Conservation (phyloP, 1,140 invertebrate genomes). For the Agrypnia vestita region DNA sequence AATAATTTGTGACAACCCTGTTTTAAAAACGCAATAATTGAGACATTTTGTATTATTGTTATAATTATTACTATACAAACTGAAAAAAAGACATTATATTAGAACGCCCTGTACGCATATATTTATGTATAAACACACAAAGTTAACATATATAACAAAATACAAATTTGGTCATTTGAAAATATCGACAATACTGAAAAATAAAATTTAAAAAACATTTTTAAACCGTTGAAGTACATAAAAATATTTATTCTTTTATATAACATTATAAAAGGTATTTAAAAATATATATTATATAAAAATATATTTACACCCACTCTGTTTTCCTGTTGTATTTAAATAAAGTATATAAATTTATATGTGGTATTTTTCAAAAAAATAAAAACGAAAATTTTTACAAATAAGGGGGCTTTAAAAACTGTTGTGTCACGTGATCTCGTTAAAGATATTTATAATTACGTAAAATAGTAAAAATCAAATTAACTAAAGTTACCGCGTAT, state of each 20-base stretch:
- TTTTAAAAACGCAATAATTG: background rate
- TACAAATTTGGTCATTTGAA: conserved; percentile 6
- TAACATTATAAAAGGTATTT: conserved; percentile 5
- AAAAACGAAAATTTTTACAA: conserved; percentile 20
- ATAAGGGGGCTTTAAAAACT: conserved; percentile 36
- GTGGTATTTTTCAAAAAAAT: conserved; percentile 2
- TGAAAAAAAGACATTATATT: background rate
- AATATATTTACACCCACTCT: conserved; percentile 33
- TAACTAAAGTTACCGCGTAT: conserved; percentile 27
- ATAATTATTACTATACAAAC: background rate
- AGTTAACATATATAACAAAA: no score
- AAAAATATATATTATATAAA: conserved; percentile 21
- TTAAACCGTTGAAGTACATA: conserved; percentile 9
- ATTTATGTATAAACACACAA: no score
- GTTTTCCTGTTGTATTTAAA: conserved; percentile 10
- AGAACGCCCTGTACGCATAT: no score
- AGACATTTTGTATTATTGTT: background rate
- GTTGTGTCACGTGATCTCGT: conserved; percentile 29
- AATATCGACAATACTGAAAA: background rate
- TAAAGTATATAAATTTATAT: conserved; percentile 8
- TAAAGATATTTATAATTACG: conserved; percentile 1
- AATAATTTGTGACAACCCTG: background rate
- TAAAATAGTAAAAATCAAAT: background rate
- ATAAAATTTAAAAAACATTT: background rate
- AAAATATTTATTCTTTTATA: conserved; percentile 15